Percentiles rank a stretch among this genome's conserved stretches.
These are phyloP conservation scores for Pseudoips prasinana DNA, from an alignment of 2,888 invertebrate genomes.

Conservation along the genomic window DNA sequence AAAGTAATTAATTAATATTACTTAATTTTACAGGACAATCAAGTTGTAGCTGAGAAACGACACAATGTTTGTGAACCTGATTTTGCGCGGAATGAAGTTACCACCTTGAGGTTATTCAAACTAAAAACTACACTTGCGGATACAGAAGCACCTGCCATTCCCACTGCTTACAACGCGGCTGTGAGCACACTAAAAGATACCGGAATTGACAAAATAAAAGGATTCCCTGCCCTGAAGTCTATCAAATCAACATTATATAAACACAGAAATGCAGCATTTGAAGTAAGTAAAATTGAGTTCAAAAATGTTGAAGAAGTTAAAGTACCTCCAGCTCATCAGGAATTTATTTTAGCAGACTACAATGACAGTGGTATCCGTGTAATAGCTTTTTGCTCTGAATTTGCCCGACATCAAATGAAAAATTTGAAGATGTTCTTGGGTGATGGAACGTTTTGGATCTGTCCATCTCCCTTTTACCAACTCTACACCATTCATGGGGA, in stretches of 20 bases:
- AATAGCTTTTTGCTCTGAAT: conserved; percentile 13
- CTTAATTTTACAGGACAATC: conserved; percentile 10
- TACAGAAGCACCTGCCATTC: conserved; percentile 16
- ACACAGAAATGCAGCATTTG: conserved; percentile 16
- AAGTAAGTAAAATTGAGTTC: conserved; percentile 13
- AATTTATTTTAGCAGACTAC: conserved; percentile 17
- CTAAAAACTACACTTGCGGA: conserved; percentile 12
- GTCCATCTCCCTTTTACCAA: conserved; percentile 15
- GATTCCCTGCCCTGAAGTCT: conserved; percentile 12
- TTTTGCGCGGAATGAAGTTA: conserved; percentile 13
- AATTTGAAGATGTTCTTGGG: conserved; percentile 11
- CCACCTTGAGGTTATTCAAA: conserved; percentile 9
- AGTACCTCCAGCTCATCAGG: conserved; percentile 12
- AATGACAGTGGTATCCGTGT: conserved; percentile 12
- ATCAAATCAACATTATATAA: conserved; percentile 16
- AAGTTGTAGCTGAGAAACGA: conserved; percentile 10
- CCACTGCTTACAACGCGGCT: conserved; percentile 14
- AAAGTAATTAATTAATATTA: conserved; percentile 10
- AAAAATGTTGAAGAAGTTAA: conserved; percentile 13
- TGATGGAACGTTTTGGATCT: conserved; percentile 14
- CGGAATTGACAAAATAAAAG: conserved; percentile 13
- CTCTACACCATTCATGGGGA: conserved; percentile 21
- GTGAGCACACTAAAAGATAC: conserved; percentile 13
- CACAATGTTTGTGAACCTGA: conserved; percentile 14
- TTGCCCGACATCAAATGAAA: conserved; percentile 7